A percentile compares a stretch with the other conserved stretches of the same genome.
These are phyloP conservation scores for Drosophila setosimentum DNA, from an alignment of 2,888 invertebrate species.

Conservation along the genomic window DNA sequence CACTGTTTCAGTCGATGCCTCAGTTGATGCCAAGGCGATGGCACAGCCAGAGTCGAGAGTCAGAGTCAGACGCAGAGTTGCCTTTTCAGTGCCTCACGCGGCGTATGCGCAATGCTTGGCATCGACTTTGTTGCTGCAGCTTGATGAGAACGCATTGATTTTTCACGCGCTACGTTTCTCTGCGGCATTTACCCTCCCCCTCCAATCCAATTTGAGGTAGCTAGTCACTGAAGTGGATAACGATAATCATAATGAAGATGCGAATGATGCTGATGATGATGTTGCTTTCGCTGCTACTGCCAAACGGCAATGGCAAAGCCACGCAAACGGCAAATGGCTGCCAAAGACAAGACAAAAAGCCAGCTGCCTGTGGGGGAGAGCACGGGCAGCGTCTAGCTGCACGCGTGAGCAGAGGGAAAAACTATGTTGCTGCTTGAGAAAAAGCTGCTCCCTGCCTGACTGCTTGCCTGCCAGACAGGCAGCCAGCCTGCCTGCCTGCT, in stretches of 20 bases:
- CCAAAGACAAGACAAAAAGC: slow-evolving; percentile 50
- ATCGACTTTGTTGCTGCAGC: slow-evolving; percentile 4
- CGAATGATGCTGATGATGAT: slow-evolving; percentile 27
- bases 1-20: background rate
- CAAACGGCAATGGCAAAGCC: slow-evolving; percentile 29
- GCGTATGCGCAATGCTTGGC: slow-evolving; percentile 67
- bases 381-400: slow-evolving; percentile 46
- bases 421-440: slow-evolving; percentile 73
- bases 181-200: slow-evolving; percentile 18
- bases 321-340: slow-evolving; percentile 69
- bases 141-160: slow-evolving; percentile 59
- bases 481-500: background rate
- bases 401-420: slow-evolving; percentile 77
- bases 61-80: background rate
- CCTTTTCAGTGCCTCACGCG: slow-evolving; percentile 37
- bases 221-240: slow-evolving; percentile 50
- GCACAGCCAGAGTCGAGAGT: slow-evolving; percentile 10
- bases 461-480: background rate
- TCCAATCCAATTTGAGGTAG: slow-evolving; percentile 20
- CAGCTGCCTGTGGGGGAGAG: slow-evolving; percentile 4
- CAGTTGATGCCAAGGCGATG: slow-evolving; percentile 17
- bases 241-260: slow-evolving; percentile 21
- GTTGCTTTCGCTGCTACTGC: slow-evolving; percentile 4
- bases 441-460: slow-evolving; percentile 36
- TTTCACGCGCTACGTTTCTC: slow-evolving; percentile 55